These are phyloP conservation scores for Artemisiospiza belli DNA, from an alignment of 2,113 vertebrate genomes.

Conservation along the genomic window DNA sequence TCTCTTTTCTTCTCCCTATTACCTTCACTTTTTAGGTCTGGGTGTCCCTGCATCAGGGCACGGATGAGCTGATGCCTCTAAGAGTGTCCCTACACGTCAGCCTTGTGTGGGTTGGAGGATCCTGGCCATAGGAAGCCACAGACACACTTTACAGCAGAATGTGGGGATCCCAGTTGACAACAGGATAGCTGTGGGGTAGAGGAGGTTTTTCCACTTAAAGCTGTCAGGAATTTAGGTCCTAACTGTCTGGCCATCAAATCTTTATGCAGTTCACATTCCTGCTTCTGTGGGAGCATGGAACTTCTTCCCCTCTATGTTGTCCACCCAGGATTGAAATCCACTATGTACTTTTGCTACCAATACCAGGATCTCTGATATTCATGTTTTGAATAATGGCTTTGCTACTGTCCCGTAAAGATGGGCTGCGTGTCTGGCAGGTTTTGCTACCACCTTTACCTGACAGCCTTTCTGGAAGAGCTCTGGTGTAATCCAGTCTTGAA, in stretches of 20 bases:
- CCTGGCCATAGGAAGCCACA: background rate
- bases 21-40: background rate
- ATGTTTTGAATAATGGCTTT: background rate
- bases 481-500: conserved; percentile 83
- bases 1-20: background rate
- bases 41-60: background rate
- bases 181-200: background rate
- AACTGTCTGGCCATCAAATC: background rate
- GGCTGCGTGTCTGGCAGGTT: background rate
- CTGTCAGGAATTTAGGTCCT: background rate
- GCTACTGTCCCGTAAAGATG: background rate
- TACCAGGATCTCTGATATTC: background rate
- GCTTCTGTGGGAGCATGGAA: background rate
- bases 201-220: background rate
- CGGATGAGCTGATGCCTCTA: rapidly evolving
- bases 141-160: background rate
- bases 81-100: background rate
- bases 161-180: background rate
- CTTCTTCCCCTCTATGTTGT: background rate
- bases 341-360: background rate
- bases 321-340: background rate
- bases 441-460: conserved; percentile 67
- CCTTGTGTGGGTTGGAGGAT: background rate
- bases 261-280: background rate
- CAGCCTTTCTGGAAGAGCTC: conserved; percentile 82